Conservation (phyloP, 37 sponge, comb jelly and placozoan genomes). For the Cladorhizidae sp. region DNA sequence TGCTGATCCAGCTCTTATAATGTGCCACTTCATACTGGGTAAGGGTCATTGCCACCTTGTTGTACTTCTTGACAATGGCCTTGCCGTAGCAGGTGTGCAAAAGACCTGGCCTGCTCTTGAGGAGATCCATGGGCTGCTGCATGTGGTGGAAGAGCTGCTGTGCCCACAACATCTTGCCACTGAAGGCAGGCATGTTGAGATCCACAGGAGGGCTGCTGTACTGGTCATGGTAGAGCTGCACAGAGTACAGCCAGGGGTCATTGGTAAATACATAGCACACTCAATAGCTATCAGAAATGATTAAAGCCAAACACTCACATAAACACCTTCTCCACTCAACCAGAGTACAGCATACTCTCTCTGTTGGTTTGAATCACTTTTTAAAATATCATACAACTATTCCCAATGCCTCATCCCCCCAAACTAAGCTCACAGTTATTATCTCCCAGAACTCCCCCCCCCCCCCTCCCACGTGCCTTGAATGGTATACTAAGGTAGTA, state of each 20-base stretch:
- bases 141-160: constrained; percentile 78
- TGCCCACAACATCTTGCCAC: constrained; percentile 85
- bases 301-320: too few species aligned
- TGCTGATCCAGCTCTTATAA: constrained; percentile 81
- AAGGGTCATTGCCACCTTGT: constrained; percentile 82
- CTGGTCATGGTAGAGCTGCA: constrained; percentile 55
- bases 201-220: constrained; percentile 69
- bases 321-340: too few species aligned
- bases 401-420: too few species aligned
- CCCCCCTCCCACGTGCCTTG: too few species aligned
- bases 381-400: too few species aligned
- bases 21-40: constrained; percentile 91
- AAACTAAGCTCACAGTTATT: too few species aligned
- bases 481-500: too few species aligned
- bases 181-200: constrained; percentile 79
- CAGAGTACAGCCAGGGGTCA: background rate
- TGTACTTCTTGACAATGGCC: constrained; percentile 73
- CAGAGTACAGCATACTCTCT: too few species aligned
- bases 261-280: background rate
- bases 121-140: constrained; percentile 76
- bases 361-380: too few species aligned
- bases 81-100: constrained; percentile 56
- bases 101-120: constrained; percentile 48
- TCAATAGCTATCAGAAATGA: too few species aligned
- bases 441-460: too few species aligned